Conservation (phyloP, 2,888 invertebrate species). For the Drosophila dives region DNA sequence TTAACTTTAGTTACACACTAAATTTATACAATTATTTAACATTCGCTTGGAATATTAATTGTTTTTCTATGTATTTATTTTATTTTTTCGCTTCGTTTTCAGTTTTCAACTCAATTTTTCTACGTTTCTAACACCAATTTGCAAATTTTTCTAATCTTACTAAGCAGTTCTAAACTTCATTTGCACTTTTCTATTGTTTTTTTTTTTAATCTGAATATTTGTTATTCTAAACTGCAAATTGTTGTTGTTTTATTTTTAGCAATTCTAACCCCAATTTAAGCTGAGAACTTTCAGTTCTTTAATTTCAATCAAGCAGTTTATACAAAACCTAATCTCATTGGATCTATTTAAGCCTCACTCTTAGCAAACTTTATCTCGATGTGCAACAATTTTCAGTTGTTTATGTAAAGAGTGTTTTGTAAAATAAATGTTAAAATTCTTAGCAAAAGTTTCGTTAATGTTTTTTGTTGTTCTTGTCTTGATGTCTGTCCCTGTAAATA, state of each 20-base stretch:
- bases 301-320: slow-evolving; percentile 14
- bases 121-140: slow-evolving; percentile 21
- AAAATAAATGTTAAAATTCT: slow-evolving; percentile 67
- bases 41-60: slow-evolving; percentile 24
- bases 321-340: slow-evolving; percentile 8
- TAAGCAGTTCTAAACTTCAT: slow-evolving; percentile 20
- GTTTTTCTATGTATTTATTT: neutral
- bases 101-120: slow-evolving; percentile 5
- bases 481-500: slow-evolving; percentile 69
- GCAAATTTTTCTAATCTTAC: neutral
- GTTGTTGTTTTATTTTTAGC: neutral
- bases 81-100: neutral
- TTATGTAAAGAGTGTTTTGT: slow-evolving; percentile 64
- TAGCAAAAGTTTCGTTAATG: slow-evolving; percentile 67
- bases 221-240: slow-evolving; percentile 2
- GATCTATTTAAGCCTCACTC: slow-evolving; percentile 8
- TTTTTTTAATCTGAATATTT: slow-evolving; percentile 5
- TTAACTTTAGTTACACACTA: slow-evolving; percentile 46
- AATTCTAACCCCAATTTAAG: slow-evolving; percentile 4
- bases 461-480: slow-evolving; percentile 21
- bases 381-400: slow-evolving; percentile 20
- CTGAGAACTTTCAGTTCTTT: neutral
- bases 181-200: slow-evolving; percentile 7
- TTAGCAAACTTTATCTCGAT: slow-evolving; percentile 7
- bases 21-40: slow-evolving; percentile 27